These are phyloP conservation scores for Drosophila sulfurigaster DNA, from an alignment of 1,140 invertebrate genomes.

Conservation along the genomic window DNA sequence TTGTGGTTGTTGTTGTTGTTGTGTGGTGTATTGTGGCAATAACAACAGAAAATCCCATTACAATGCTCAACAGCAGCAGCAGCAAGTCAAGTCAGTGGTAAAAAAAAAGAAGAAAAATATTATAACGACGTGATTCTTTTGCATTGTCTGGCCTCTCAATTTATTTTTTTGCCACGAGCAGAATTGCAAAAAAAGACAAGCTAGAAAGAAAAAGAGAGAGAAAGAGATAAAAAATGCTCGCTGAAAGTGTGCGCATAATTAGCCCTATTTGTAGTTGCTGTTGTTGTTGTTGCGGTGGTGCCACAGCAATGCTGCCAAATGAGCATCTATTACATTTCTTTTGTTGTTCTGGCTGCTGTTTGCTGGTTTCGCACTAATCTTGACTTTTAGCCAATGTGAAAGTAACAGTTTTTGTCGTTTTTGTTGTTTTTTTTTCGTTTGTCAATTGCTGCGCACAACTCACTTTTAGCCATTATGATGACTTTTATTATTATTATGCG, in stretches of 20 bases:
- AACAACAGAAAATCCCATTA: constrained; percentile 44
- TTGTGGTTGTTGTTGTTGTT: constrained; percentile 15
- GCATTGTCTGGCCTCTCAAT: constrained; percentile 59
- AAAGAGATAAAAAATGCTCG: constrained; percentile 25
- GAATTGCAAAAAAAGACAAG: constrained; percentile 37
- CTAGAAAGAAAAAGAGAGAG: constrained; percentile 4
- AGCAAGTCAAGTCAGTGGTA: constrained; percentile 8
- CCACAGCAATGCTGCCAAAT: constrained; percentile 65
- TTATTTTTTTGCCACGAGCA: constrained; percentile 39
- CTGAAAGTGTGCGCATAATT: constrained; percentile 79
- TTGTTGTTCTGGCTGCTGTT: constrained; percentile 50
- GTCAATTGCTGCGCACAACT: constrained; percentile 27
- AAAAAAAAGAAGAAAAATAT: constrained; percentile 54
- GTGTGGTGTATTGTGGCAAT: neutral
- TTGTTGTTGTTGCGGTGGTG: constrained; percentile 44
- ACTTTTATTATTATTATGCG: neutral
- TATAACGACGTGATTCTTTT: constrained; percentile 77
- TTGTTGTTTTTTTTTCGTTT: too few relatives aligned
- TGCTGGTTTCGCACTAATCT: constrained; percentile 59
- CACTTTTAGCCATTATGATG: constrained; percentile 36
- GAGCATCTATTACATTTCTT: constrained; percentile 77
- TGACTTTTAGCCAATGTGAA: constrained; percentile 65
- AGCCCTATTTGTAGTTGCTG: constrained; percentile 73
- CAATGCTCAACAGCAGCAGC: constrained; percentile 22
- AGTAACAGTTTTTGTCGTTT: constrained; percentile 65